Evolutionary conservation across 1,140 invertebrate species (phyloP), one percentile per base, ranked within the genome.

Genomic region (Ostrea edulis): DNA sequence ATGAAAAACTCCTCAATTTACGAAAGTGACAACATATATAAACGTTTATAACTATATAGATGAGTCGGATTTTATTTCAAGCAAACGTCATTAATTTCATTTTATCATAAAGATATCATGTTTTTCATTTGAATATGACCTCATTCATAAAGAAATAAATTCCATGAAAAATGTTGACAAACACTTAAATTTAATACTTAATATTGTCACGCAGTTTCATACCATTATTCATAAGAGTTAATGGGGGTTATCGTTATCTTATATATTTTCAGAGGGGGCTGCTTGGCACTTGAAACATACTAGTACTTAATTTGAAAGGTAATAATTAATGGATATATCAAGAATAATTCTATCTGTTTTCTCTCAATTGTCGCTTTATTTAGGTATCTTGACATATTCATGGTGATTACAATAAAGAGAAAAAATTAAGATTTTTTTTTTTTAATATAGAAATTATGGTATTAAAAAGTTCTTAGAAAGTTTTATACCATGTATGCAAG

Each of bases 161-260:
- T 44, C 35, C 35, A 44, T 44, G 35, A 44, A 44, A 44, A 44
- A 44, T 44, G 35, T 62, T 62, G 55, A 62, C 55, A 62, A 62
- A 62, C 35, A n/a, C 55, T 62, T 62, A n/a, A 62, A 62, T 62
- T 62, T 62, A 17, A 62, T 62, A 62, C 55, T 62, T 62, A 62
- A 62, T 20, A 7, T 62, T 62, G 55, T 62, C 55, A 62, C 55
- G 55, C 17, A 20, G n/a, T 62, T 62, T 62, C 55, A 62, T 62
- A 20, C 55, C n/a, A 20, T 62, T 62, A 62, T 62, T 62, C 55
- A 62, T 62, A 62, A 62, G 55, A 62, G 55, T 62, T n/a, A 62
- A 62, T 62, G 55, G n/a, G 35, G 55, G 55, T 62, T 62, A 20
- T 20, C 55, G n/a, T 62, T n/a, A 62, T 62, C 55, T 62, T 62